Evolutionary conservation across 2,797 vertebrate species (phyloP).

Genomic region (Neopelma chrysocephalum): DNA sequence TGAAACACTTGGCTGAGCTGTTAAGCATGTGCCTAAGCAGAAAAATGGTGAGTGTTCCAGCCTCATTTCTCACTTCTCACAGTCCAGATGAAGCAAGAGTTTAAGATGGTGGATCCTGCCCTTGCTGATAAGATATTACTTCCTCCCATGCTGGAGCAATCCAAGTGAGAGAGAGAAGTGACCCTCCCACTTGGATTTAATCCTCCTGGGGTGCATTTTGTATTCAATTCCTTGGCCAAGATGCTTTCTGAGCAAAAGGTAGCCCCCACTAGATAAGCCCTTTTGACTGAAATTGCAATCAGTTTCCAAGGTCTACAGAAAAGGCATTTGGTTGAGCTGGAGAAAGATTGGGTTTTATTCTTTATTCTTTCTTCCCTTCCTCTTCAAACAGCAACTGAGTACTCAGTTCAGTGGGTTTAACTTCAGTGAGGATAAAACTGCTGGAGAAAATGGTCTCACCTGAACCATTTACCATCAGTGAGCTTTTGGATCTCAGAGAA

Average conservation of each 20-base stretch:
- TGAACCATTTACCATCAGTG: constrained; percentile 49
- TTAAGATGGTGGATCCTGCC: background rate
- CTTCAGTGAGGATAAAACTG: constrained; percentile 57
- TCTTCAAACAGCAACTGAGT: constrained; percentile 50
- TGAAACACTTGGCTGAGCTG: background rate
- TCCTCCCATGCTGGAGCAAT: background rate
- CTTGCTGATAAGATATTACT: background rate
- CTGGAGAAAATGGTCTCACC: constrained; percentile 54
- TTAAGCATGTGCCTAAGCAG: background rate
- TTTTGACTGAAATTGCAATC: constrained; percentile 23
- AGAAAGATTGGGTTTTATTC: constrained; percentile 2
- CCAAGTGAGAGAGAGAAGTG: background rate
- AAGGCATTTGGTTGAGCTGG: constrained; percentile 2
- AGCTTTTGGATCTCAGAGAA: constrained; percentile 60
- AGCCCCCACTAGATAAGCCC: background rate
- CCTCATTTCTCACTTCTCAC: background rate
- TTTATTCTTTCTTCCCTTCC: background rate
- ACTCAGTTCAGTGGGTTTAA: constrained; percentile 33
- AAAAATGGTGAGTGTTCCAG: background rate
- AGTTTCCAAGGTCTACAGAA: background rate
- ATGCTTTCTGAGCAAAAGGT: background rate
- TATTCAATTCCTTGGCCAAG: background rate
- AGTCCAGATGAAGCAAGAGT: background rate
- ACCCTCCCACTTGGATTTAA: background rate
- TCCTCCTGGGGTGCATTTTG: background rate